Base-by-base conservation (phyloP, 1,140 invertebrate genomes). In the Parapsyche elsis region DNA sequence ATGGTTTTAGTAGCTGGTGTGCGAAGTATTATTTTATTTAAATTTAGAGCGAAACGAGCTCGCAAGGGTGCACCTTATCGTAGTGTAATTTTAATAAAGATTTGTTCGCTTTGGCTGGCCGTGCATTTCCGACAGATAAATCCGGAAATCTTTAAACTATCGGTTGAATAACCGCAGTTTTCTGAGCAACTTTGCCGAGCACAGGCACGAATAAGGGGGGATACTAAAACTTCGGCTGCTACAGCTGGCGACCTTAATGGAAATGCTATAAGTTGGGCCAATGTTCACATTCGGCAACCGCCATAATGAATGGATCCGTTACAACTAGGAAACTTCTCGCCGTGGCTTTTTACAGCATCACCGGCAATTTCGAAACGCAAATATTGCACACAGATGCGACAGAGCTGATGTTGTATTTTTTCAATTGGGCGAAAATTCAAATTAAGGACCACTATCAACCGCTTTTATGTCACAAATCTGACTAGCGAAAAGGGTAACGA, bases 201-300 rank as follows among this genome's bases (percentile, higher is more conserved):
- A 14, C 49, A 10, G 5, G 5, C 45, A 46, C 45, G 45, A 46
- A 46, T 7, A 53, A 14, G 1, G 59, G 59, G 12, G 59, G 59
- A 7, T 23, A 61, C n/a, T 61, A 61, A 61, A 61, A 61, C 59
- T 61, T 19, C 0, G 59, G n/a, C 21, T 19, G 9, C 16, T 19
- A 19, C 59, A 61, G 59, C 59, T 61, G 59, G 5, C 59, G 59
- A 61, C 59, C 59, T 61, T 61, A 61, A 61, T 61, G 59, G 59
- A 61, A 61, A 61, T 19, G 59, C 59, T 23, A 23, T 61, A 61
- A 61, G 59, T 61, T 61, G 59, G 21, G 49, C 49, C 16, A 46
- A 12, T 46, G 5, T 46, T 46, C 45, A 53, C 49, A 12, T 23
- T 53, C 49, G 49, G 21, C 59, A 21, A 23, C 59, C 59, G 10